Base-by-base conservation (phyloP, 2,797 vertebrate species). In the Emydoidea blandingii region DNA sequence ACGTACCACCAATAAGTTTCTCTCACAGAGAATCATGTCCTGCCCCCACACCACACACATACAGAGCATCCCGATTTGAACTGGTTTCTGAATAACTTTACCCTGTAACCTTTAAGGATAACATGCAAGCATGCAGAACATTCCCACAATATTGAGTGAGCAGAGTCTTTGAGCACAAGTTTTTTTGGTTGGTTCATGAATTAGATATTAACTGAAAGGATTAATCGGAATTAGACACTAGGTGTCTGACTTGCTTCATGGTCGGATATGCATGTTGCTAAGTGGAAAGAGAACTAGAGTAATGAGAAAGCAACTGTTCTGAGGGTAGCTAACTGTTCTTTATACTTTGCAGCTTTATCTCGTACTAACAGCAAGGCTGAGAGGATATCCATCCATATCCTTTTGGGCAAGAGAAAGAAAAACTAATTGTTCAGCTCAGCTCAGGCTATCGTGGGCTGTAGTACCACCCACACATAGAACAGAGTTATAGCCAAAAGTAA, bases 211-310 rank as follows among this genome's bases (percentile, higher is more conserved):
- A 44, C 76, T 65, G 57, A 19, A 79, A 2, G 53, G 85, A 83
- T 65, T 57, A 53, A 82, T 87, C 44, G 72, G 34, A 81, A 76
- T 34, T n/a, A 83, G 79, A 91, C 92, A 89, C 86, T 92, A 94
- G 94, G 90, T 94, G 90, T 94, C 94, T 89, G 86, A 89, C 90
- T 95, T 3, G 81, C 92, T 87, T 94, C 95, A 56, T 6, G 34
- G 27, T n/a, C 53, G 31, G 19, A 85, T 37, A 7, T 1, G 27
- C 29, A 78, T 76, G 23, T 5, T 86, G 81, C 57, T 68, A 37
- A 83, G 54, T 4, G 44, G 34, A 89, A 85, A 37, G 52, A 7
- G 41, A 85, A 54, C 16, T 3, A 14, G 25, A 88, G 47, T 1
- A 2, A 34, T 68, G 72, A 44, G 21, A 62, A 25, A 12, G 27